Conservation (phyloP, 2,797 vertebrate species). For the Alcedo quadribrachys region DNA sequence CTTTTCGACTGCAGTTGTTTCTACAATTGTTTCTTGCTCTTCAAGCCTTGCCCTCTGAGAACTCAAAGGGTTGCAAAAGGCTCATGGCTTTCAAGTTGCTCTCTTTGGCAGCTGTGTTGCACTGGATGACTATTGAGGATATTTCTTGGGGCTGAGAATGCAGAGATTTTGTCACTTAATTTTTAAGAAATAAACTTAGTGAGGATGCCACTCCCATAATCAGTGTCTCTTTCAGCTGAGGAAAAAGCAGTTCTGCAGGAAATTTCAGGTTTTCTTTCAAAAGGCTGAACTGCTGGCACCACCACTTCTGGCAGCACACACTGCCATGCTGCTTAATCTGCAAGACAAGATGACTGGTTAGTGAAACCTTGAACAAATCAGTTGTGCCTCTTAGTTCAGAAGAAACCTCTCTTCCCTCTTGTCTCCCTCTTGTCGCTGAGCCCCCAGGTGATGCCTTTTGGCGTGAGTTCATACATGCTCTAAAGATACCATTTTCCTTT, state of each 20-base stretch:
- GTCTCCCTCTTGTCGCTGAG: fast-evolving
- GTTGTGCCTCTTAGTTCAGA: background rate
- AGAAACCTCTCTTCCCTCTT: background rate
- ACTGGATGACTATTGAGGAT: background rate
- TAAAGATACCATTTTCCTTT: background rate
- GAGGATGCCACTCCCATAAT: background rate
- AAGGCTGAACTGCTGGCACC: background rate
- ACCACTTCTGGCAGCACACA: background rate
- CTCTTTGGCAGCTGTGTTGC: background rate
- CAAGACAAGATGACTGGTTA: background rate
- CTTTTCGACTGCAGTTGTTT: background rate
- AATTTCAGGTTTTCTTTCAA: background rate
- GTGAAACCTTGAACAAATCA: background rate
- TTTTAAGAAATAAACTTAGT: background rate
- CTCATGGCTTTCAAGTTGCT: background rate
- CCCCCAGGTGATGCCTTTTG: background rate
- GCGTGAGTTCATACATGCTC: background rate
- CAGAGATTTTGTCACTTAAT: background rate
- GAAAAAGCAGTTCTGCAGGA: background rate
- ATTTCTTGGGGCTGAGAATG: background rate
- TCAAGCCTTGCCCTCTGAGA: background rate
- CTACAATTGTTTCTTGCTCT: background rate
- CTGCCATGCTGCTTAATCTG: background rate
- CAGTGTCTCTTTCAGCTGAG: background rate
- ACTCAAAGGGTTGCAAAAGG: background rate